Evolutionary conservation across 2,888 invertebrate genomes (phyloP).

Genomic region (Calliopum simillimum): DNA sequence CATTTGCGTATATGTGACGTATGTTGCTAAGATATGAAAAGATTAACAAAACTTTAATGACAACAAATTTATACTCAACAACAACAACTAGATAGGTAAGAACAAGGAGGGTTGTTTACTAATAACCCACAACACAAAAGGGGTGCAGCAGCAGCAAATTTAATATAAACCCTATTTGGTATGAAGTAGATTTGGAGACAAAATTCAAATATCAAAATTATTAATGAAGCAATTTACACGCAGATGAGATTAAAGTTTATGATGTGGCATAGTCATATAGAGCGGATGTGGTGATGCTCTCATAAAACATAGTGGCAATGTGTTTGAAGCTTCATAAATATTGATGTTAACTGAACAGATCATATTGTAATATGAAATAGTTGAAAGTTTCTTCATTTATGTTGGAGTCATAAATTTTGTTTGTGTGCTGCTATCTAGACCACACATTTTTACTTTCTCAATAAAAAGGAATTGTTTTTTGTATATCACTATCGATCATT

Average conservation of each 20-base stretch:
- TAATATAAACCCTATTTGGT: too few species aligned
- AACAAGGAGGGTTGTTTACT: conserved; percentile 13
- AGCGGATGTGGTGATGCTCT: not conserved
- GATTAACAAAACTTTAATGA: conserved; percentile 44
- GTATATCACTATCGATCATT: conserved; percentile 39
- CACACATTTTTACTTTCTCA: not conserved
- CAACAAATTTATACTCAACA: conserved; percentile 43
- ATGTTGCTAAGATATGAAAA: conserved; percentile 1
- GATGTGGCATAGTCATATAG: conserved; percentile 22
- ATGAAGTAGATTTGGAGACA: conserved; percentile 15
- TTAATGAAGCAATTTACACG: conserved; percentile 64
- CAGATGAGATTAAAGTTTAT: conserved; percentile 55
- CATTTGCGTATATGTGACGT: not conserved
- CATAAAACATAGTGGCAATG: too few species aligned
- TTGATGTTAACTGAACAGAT: too few species aligned
- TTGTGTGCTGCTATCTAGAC: not conserved
- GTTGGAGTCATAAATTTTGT: not conserved
- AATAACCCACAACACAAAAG: not conserved
- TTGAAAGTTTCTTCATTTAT: not conserved
- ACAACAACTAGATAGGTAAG: not conserved
- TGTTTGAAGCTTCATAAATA: too few species aligned
- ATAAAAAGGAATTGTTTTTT: not conserved
- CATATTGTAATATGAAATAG: too few species aligned
- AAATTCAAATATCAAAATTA: conserved; percentile 56
- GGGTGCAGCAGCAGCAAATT: not conserved